phyloP scores from a whole-genome alignment of 2,113 vertebrate genomes.

The Stercorarius parasiticus region DNA sequence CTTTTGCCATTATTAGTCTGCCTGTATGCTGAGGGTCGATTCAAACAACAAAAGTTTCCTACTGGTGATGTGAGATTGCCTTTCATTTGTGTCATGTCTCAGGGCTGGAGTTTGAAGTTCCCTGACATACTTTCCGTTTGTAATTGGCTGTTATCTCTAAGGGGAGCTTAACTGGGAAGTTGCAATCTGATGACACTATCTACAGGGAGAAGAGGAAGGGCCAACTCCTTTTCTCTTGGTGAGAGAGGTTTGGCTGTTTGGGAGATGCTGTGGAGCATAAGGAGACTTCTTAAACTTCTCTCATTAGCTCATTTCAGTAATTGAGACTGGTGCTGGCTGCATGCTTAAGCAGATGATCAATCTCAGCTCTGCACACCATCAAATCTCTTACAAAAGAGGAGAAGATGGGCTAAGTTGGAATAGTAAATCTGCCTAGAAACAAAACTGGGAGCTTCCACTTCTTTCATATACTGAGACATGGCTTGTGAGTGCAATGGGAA shows the following conservation, averaged over 20 bases:
- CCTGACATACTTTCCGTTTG: background rate
- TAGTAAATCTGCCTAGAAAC: background rate
- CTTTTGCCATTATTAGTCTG: background rate
- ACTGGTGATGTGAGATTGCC: background rate
- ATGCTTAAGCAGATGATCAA: background rate
- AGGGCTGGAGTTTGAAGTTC: background rate
- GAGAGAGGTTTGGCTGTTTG: background rate
- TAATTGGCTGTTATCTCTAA: background rate
- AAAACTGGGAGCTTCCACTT: background rate
- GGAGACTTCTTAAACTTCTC: background rate
- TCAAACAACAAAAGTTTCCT: background rate
- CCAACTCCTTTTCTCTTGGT: background rate
- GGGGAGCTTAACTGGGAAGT: background rate
- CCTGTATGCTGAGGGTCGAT: background rate
- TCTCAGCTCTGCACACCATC: background rate
- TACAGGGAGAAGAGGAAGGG: background rate
- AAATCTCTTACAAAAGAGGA: background rate
- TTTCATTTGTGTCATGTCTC: background rate
- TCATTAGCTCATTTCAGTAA: background rate
- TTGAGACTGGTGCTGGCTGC: background rate
- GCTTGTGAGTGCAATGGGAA: background rate
- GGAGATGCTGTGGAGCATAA: background rate
- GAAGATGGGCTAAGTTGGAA: background rate
- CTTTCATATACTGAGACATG: background rate
- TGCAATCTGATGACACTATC: background rate